These are phyloP conservation scores for Megalopta genalis DNA, from an alignment of 1,140 invertebrate species.

Conservation along the genomic window DNA sequence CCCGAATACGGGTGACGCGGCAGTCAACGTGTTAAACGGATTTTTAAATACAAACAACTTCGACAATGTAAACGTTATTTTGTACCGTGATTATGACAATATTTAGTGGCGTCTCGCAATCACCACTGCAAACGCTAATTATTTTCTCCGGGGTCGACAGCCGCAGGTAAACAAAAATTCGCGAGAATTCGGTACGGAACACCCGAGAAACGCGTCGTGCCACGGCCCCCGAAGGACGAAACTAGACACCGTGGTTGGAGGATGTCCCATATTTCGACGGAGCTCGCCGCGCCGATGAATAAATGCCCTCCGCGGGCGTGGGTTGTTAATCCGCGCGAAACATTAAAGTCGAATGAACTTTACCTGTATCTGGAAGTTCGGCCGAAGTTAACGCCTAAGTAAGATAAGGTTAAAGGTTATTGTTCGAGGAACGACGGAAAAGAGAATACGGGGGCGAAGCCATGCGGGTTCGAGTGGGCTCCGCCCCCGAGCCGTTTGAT, in stretches of 20 bases:
- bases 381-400: constrained; percentile 59
- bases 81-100: too few species aligned
- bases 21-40: too few species aligned
- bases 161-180: too few species aligned
- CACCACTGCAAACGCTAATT: too few species aligned
- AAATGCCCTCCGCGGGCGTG: constrained; percentile 31
- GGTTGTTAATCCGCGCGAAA: constrained; percentile 57
- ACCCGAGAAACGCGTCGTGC: too few species aligned
- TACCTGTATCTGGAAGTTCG: constrained; percentile 55
- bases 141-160: too few species aligned
- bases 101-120: too few species aligned
- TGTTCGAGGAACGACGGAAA: constrained; percentile 57
- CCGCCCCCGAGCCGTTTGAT: constrained; percentile 51
- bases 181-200: too few species aligned
- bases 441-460: constrained; percentile 50
- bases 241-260: not conserved
- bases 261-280: not conserved
- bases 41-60: too few species aligned
- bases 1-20: too few species aligned
- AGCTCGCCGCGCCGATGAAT: constrained; percentile 32
- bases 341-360: constrained; percentile 62
- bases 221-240: not conserved
- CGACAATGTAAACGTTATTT: too few species aligned
- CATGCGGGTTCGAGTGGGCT: constrained; percentile 50
- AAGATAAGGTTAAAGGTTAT: constrained; percentile 67